phyloP scores from a whole-genome alignment of 2,113 vertebrate genomes.

The Prolemur simus region DNA sequence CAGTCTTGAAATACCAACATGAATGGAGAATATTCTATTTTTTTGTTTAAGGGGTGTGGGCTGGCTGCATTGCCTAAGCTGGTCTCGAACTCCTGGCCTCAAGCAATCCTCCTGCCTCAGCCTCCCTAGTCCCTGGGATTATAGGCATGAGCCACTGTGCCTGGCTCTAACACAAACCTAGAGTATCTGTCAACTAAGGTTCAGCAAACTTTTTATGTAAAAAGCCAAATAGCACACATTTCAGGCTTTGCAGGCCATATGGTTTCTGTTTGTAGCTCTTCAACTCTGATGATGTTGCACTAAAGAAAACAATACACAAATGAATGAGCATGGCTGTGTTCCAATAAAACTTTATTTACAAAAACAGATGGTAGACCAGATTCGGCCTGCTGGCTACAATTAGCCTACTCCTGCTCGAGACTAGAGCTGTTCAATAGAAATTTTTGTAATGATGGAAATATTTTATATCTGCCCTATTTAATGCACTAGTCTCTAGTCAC shows the following conservation, averaged over 20 bases:
- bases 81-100: no score
- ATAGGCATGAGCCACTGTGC: no score
- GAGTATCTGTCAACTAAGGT: background rate
- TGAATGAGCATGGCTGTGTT: background rate
- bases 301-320: background rate
- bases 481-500: background rate
- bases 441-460: background rate
- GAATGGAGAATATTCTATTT: background rate
- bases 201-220: background rate
- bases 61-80: no score
- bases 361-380: background rate
- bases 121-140: no score
- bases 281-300: background rate
- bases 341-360: background rate
- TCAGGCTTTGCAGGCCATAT: background rate
- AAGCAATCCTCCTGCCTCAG: no score
- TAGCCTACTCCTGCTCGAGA: background rate
- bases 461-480: no score
- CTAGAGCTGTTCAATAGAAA: background rate
- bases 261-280: background rate
- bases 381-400: background rate
- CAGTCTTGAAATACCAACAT: background rate
- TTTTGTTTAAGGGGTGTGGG: no score
- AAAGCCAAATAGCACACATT: background rate
- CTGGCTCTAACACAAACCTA: background rate